Conservation (phyloP, 2,797 vertebrate species). For the Podarcis lilfordi region DNA sequence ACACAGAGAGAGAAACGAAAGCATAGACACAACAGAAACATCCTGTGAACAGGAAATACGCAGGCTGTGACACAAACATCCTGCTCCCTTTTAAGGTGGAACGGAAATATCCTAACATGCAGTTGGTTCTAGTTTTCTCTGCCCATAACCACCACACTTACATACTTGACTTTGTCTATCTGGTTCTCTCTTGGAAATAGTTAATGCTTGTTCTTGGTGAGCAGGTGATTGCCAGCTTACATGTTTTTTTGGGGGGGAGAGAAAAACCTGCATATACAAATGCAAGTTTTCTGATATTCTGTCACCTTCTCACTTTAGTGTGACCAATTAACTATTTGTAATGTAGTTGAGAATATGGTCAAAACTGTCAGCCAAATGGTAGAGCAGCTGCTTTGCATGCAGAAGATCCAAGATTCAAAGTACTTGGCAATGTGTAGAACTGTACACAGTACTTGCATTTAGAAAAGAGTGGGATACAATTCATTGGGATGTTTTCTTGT, state of each 20-base stretch:
- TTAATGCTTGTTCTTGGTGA: not conserved
- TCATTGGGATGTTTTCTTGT: not conserved
- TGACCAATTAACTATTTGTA: no score
- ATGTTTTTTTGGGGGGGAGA: not conserved
- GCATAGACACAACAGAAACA: no score
- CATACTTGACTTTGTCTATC: not conserved
- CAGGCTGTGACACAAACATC: no score
- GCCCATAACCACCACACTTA: not conserved
- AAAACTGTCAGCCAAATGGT: not conserved
- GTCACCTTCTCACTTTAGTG: not conserved
- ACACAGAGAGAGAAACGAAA: no score
- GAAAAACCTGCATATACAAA: not conserved
- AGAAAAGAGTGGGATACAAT: not conserved
- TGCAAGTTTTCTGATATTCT: not conserved
- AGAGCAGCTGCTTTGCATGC: not conserved
- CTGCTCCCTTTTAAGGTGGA: no score
- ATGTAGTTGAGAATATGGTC: no score
- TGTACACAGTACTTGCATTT: not conserved
- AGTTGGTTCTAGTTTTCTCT: not conserved
- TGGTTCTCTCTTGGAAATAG: not conserved
- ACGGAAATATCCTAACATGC: no score
- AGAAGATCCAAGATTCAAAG: not conserved
- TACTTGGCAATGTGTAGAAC: no score
- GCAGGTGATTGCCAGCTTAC: not conserved
- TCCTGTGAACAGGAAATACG: no score